These are phyloP conservation scores for Noctuana brunneofusca DNA, from an alignment of 2,888 invertebrate genomes.

Conservation along the genomic window DNA sequence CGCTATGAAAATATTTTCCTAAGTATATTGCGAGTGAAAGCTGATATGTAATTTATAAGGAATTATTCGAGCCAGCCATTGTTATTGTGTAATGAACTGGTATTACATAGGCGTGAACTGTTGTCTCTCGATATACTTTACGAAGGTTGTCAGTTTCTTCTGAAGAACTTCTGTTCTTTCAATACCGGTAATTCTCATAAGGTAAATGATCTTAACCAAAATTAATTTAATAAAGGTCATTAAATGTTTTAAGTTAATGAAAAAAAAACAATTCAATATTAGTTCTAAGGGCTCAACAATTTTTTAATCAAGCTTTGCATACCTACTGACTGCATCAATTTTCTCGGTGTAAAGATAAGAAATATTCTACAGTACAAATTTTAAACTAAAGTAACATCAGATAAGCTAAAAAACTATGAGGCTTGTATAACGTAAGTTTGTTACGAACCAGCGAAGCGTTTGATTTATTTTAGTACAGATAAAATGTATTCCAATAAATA, in stretches of 20 bases:
- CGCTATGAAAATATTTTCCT: conserved; percentile 38
- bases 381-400: conserved; percentile 19
- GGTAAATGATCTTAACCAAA: neutral
- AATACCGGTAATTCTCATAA: neutral
- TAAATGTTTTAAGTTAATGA: too few relatives aligned
- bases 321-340: neutral
- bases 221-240: too few relatives aligned
- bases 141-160: neutral
- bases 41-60: conserved; percentile 32
- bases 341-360: too few relatives aligned
- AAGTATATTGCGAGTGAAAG: conserved; percentile 36
- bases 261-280: too few relatives aligned
- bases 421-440: conserved; percentile 21
- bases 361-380: neutral
- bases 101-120: conserved; percentile 6
- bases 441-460: conserved; percentile 4
- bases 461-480: neutral
- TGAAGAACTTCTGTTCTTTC: too few relatives aligned
- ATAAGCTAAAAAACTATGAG: conserved; percentile 21
- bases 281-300: too few relatives aligned
- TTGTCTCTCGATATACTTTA: conserved; percentile 7
- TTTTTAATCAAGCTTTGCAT: neutral
- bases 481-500: conserved; percentile 12
- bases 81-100: conserved; percentile 34
- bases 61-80: conserved; percentile 26